phyloP scores from a whole-genome alignment of 2,113 vertebrate genomes.

The Jacana jacana region DNA sequence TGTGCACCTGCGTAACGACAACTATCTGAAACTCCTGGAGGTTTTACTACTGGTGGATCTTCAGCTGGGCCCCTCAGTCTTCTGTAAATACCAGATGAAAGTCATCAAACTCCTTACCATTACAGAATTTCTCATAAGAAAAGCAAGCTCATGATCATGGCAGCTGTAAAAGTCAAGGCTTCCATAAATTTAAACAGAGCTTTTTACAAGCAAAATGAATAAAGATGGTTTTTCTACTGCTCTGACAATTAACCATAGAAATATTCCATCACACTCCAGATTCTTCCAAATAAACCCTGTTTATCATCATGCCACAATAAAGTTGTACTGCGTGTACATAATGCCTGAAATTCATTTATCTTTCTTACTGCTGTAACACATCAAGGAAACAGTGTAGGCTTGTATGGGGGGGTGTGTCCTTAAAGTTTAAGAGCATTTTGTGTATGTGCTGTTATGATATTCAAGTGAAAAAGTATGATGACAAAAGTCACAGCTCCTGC shows the following conservation, averaged over 20 bases:
- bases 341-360: not conserved
- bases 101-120: not conserved
- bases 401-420: not conserved
- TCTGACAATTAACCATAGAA: not conserved
- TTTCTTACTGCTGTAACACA: not conserved
- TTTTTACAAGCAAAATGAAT: not conserved
- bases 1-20: too few relatives aligned
- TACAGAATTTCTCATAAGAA: not conserved
- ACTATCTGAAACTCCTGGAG: not conserved
- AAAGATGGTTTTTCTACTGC: not conserved
- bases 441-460: accelerated
- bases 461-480: not conserved
- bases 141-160: not conserved
- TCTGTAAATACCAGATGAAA: not conserved
- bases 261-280: not conserved
- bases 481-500: not conserved
- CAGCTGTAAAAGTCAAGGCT: not conserved
- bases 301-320: not conserved
- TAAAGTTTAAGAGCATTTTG: not conserved
- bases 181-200: not conserved
- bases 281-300: not conserved
- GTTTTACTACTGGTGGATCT: not conserved
- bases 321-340: not conserved
- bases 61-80: not conserved
- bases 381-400: not conserved